Conservation (phyloP, 1,140 invertebrate genomes). For the Scylla paramamosain region DNA sequence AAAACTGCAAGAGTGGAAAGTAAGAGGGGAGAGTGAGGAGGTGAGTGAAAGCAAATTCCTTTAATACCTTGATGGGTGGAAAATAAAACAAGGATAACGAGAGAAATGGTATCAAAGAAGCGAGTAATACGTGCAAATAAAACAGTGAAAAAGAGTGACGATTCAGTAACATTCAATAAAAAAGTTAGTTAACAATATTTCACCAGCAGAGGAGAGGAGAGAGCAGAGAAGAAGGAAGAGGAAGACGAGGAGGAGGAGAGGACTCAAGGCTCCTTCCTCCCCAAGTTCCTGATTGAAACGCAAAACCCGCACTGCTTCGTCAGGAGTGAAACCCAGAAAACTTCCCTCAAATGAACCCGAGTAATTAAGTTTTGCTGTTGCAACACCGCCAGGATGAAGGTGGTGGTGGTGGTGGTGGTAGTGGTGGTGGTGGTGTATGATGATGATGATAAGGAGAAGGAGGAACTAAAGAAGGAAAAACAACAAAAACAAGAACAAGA, state of each 20-base stretch:
- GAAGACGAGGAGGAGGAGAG: not conserved
- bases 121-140: too few relatives aligned
- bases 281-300: not conserved
- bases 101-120: too few relatives aligned
- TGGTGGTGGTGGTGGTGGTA: not conserved
- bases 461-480: not conserved
- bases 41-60: too few relatives aligned
- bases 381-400: not conserved
- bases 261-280: not conserved
- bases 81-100: too few relatives aligned
- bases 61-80: too few relatives aligned
- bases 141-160: too few relatives aligned
- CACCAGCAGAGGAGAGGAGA: not conserved
- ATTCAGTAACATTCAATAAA: too few relatives aligned
- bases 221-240: not conserved
- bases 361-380: not conserved
- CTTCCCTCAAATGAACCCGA: not conserved
- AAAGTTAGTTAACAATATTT: too few relatives aligned
- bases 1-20: too few relatives aligned
- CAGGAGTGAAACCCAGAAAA: constrained; percentile 12
- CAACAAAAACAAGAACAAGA: not conserved
- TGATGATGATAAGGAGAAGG: not conserved
- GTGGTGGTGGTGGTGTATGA: not conserved
- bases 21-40: too few relatives aligned
- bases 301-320: not conserved